Evolutionary conservation across 1,140 invertebrate genomes (phyloP).

Genomic region (Glossosoma conforme): DNA sequence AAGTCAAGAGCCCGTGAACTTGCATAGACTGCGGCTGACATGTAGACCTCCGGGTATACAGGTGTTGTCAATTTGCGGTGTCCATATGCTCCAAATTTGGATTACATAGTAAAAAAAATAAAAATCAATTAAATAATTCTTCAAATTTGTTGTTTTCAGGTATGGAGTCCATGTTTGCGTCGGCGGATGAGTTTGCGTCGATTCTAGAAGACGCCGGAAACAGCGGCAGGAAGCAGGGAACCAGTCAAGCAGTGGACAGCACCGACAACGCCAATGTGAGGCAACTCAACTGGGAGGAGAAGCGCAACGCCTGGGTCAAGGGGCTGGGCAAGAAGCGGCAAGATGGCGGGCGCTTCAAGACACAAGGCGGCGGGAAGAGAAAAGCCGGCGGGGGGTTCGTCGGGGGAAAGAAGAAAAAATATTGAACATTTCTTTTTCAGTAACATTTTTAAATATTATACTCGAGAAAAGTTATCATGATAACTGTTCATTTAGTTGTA

Average conservation of each 20-base stretch:
- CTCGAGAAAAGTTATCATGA: too few species aligned
- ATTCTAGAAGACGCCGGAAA: constrained; percentile 62
- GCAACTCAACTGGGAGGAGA: constrained; percentile 64
- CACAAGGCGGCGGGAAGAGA: too few species aligned
- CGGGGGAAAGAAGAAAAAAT: too few species aligned
- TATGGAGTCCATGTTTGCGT: constrained; percentile 59
- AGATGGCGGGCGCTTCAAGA: too few species aligned
- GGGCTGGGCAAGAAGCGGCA: too few species aligned
- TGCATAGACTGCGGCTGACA: background rate
- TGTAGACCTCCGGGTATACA: too few species aligned
- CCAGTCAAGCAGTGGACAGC: constrained; percentile 57
- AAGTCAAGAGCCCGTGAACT: constrained; percentile 31
- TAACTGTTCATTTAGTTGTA: too few species aligned
- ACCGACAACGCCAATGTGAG: constrained; percentile 61
- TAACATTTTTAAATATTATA: too few species aligned
- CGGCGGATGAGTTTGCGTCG: constrained; percentile 68
- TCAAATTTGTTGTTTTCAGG: constrained; percentile 32
- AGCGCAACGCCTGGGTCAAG: constrained; percentile 48
- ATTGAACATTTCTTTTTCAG: too few species aligned
- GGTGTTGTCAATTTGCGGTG: background rate
- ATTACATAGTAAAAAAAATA: too few species aligned
- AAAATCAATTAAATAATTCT: background rate
- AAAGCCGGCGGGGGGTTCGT: too few species aligned
- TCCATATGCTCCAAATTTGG: constrained; percentile 6
- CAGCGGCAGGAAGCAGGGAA: constrained; percentile 57